Base-by-base conservation (phyloP, 2,113 vertebrate genomes). In the Sceloporus undulatus region DNA sequence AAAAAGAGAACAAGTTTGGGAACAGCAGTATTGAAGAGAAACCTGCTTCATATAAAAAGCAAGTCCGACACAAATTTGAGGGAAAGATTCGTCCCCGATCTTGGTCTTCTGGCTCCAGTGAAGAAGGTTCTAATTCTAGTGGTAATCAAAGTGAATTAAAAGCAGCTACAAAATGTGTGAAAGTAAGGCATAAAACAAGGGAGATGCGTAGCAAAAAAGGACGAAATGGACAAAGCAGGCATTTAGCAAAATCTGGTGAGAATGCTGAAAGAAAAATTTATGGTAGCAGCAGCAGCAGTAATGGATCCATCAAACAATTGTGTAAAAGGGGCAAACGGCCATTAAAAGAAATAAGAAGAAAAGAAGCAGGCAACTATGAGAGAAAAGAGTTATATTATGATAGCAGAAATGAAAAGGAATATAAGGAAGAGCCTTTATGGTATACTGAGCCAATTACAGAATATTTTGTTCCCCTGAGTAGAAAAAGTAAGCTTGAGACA, bases 351-450 rank as follows among this genome's bases (percentile, higher is more conserved):
- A 95, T 94, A 48, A 97, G 97, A 92, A 94, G 96, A 86, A 98
- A 97, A 96, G 98, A 98, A 91, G 83, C 95, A 75, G 96, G 96
- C 2, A 95, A 95, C 96, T 90, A 95, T 0, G 98, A 98, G 82
- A 96, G 95, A 19, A 97, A 97, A 92, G 98, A 98, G 94, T 93
- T 96, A 25, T 95, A 94, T 90, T 92, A 93, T 83, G 98, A 98
- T 93, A 97, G 94, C 91, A 97, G 97, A 89, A 97, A 96, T n/a
- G 97, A 98, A 89, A 97, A 95, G 34, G 98, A 99, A 82, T 99
- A 98, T 73, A 98, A 98, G 95, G 99, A 99, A 95, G 98, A 99
- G 92, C 99, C 99, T 6, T 96, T 99, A 95, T 99, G 99, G 99
- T 99, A 99, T 95, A 99, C 99, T 0, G 98, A 99, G 93, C 99